Conservation (phyloP, 2,888 invertebrate species). For the Apoderus coryli region DNA sequence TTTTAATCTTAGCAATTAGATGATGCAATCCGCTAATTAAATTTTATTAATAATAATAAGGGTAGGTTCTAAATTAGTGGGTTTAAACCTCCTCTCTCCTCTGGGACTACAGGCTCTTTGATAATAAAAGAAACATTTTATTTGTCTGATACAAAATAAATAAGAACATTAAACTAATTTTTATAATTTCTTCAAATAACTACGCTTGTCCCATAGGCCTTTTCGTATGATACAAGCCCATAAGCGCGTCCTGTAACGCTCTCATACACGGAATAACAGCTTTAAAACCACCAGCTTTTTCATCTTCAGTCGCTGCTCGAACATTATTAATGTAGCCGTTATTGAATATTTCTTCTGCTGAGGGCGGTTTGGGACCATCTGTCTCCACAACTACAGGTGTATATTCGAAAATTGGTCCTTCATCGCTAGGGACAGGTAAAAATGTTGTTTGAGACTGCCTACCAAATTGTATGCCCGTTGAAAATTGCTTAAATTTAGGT, state of each 20-base stretch:
- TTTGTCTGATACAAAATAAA: too few relatives aligned
- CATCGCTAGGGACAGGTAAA: conserved; percentile 56
- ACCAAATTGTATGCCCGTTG: conserved; percentile 73
- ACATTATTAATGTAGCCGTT: conserved; percentile 64
- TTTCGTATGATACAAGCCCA: conserved; percentile 48
- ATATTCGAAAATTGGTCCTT: conserved; percentile 64
- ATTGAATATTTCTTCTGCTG: conserved; percentile 42
- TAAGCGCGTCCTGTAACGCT: conserved; percentile 77
- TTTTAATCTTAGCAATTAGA: too few relatives aligned
- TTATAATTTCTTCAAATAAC: too few relatives aligned
- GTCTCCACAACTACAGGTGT: conserved; percentile 41
- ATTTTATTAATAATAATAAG: too few relatives aligned
- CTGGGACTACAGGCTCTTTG: too few relatives aligned
- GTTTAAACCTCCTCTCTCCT: too few relatives aligned
- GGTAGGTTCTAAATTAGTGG: too few relatives aligned
- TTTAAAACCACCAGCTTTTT: conserved; percentile 81
- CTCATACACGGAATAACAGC: conserved; percentile 69
- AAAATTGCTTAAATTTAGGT: conserved; percentile 56
- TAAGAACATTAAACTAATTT: too few relatives aligned
- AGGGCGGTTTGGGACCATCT: conserved; percentile 63
- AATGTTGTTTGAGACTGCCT: conserved; percentile 46
- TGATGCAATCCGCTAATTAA: too few relatives aligned
- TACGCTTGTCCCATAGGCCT: too few relatives aligned
- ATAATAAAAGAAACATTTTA: too few relatives aligned
- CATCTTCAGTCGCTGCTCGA: conserved; percentile 52